Percentiles rank a stretch among this genome's conserved stretches.
Conservation (phyloP, 2,113 vertebrate species). For the Coreoperca whiteheadi region DNA sequence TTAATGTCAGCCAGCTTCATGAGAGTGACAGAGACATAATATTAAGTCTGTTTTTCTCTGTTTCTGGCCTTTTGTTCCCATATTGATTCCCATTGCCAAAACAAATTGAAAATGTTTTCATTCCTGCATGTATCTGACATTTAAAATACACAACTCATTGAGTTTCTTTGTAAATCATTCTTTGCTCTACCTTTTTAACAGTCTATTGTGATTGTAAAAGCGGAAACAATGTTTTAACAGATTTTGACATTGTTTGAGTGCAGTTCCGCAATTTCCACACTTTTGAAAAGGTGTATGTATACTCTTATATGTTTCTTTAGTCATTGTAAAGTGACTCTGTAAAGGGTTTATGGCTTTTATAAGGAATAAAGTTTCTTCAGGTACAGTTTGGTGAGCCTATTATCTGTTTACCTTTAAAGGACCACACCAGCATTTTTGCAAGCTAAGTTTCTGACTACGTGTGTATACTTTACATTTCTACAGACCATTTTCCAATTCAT, state of each 20-base stretch:
- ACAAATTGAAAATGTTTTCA: constrained; percentile 23
- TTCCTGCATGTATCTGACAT: constrained; percentile 38
- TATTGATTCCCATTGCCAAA: constrained; percentile 40
- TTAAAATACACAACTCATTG: not conserved
- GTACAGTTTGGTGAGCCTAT: constrained; percentile 28
- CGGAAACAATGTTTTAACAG: constrained; percentile 30
- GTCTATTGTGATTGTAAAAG: constrained; percentile 30
- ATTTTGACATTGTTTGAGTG: constrained; percentile 38
- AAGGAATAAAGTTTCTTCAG: constrained; percentile 83
- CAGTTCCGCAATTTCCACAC: constrained; percentile 33
- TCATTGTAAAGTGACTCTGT: constrained; percentile 73
- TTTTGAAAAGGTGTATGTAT: constrained; percentile 49
- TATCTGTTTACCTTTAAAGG: not conserved
- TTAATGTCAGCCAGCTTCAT: constrained; percentile 12
- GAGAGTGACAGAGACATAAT: constrained; percentile 17
- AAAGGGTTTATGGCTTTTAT: constrained; percentile 79
- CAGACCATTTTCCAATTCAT: not conserved
- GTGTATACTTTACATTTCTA: not conserved
- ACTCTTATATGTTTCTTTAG: constrained; percentile 54
- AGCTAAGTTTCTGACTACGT: not conserved
- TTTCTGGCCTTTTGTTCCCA: constrained; percentile 8
- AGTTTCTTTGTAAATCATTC: constrained; percentile 4
- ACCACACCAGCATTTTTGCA: not conserved
- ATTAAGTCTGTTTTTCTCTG: not conserved
- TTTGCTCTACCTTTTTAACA: not conserved